Evolutionary conservation across 2,113 vertebrate species (phyloP), one percentile per base, ranked within the genome.

Genomic region (Pagrus major): DNA sequence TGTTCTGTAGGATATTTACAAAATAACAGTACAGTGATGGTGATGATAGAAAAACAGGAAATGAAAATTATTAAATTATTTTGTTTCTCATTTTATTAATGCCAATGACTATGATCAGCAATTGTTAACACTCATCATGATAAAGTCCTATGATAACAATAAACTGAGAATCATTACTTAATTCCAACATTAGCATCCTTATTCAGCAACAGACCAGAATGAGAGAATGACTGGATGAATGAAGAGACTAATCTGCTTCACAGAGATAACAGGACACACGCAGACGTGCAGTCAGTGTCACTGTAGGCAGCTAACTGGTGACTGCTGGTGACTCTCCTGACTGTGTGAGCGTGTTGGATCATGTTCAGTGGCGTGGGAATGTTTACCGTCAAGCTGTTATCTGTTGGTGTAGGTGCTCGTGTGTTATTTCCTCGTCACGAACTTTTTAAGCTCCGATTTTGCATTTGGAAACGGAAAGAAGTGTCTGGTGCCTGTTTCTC

Each of bases 301-400:
- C 9, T 66, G 79, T 10, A 59, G 23, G 37, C 27, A 16, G n/a
- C n/a, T n/a, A n/a, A 27, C 18, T 37, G 64, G 60, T 59, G 71
- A 25, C 73, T 55, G 16, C 61, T 23, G 54, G 71, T 47, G 69
- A 75, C 85, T 83, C 70, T 20, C 41, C 37, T 76, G 68, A 56
- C 51, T 35, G 33, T 33, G 37, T 0, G 27, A 77, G 35, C 89
- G 6, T 83, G 91, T 60, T 78, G 65, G 63, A 21, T 76, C 89
- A 78, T 89, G 92, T 81, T 69, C 44, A 9, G 23, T 2, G 6
- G 12, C 46, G 31, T 44, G 49, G 55, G 67, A 80, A 70, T 87
- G 54, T 89, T 75, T 75, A 61, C 66, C 41, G 68, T 83, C 41
- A 49, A 41, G 21, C 54, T 47, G 29, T 49, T 74, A 27, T 75